Percentiles rank a stretch among this genome's conserved stretches.
Evolutionary conservation across 2,888 invertebrate genomes (phyloP).

Genomic region (Dolomedes plantarius): DNA sequence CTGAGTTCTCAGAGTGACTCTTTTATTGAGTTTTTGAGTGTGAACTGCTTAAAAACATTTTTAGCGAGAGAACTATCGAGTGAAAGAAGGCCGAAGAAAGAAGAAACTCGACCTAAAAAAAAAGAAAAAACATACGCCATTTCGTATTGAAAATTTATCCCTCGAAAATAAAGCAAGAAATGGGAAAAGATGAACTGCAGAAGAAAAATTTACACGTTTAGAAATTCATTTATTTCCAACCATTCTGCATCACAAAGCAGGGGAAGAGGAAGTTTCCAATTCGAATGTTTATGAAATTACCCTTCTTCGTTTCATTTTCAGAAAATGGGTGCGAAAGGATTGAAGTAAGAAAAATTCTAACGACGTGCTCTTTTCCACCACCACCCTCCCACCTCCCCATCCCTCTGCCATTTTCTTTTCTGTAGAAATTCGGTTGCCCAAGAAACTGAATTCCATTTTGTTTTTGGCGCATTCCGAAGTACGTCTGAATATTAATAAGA

Average conservation of each 20-base stretch:
- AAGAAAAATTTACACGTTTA: conserved; percentile 42
- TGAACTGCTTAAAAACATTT: too few relatives aligned
- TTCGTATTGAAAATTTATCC: background rate
- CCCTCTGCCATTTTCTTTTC: conserved; percentile 2
- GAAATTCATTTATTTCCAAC: conserved; percentile 62
- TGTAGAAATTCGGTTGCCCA: conserved; percentile 42
- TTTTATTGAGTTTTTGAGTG: too few relatives aligned
- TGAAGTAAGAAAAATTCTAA: conserved; percentile 58
- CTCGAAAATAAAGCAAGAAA: conserved; percentile 15
- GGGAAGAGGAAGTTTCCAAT: conserved; percentile 61
- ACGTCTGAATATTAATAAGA: background rate
- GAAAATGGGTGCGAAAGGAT: conserved; percentile 20
- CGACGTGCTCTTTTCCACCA: conserved; percentile 38
- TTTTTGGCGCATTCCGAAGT: conserved; percentile 17
- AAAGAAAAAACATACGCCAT: conserved; percentile 11
- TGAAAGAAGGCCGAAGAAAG: too few relatives aligned
- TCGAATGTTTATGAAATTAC: conserved; percentile 68
- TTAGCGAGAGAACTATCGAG: too few relatives aligned
- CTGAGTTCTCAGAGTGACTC: too few relatives aligned
- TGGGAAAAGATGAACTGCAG: conserved; percentile 39
- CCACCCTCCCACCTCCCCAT: background rate
- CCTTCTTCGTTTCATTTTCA: conserved; percentile 16
- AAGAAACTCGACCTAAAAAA: too few relatives aligned
- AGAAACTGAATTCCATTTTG: conserved; percentile 61
- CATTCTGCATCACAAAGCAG: conserved; percentile 54